A percentile compares a stretch with the other conserved stretches of the same genome.
phyloP scores from a whole-genome alignment of 2,797 vertebrate genomes.

The Parauchenoglanis ngamensis region DNA sequence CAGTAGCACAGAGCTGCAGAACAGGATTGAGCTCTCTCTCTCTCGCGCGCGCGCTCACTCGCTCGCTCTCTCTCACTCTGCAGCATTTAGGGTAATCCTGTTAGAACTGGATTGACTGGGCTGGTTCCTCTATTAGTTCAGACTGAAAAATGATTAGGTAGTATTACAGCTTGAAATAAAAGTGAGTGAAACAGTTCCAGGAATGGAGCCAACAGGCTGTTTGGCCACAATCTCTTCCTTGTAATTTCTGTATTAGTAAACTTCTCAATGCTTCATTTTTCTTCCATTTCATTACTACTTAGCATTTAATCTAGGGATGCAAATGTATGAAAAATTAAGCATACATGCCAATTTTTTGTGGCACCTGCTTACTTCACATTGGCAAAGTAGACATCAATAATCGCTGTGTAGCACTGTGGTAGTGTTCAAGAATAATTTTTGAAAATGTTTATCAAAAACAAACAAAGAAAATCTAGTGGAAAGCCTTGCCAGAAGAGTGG shows the following conservation, averaged over 20 bases:
- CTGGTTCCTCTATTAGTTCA: neutral
- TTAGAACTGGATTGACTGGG: conserved; percentile 47
- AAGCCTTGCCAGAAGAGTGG: neutral
- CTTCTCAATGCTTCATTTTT: neutral
- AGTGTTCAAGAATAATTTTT: neutral
- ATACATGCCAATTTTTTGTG: neutral
- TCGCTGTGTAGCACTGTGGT: neutral
- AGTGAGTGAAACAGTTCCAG: neutral
- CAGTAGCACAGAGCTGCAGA: conserved; percentile 49
- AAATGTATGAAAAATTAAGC: neutral
- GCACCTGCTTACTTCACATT: neutral
- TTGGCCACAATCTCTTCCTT: neutral
- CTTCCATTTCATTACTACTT: neutral
- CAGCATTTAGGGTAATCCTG: conserved; percentile 69
- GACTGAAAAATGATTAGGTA: neutral
- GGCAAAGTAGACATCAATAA: neutral
- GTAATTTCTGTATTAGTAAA: neutral
- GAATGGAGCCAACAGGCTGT: neutral
- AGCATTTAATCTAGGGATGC: neutral
- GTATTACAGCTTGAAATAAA: neutral
- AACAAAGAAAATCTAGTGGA: neutral
- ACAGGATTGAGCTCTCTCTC: conserved; percentile 59
- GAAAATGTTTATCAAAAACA: neutral
- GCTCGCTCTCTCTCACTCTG: conserved; percentile 45
- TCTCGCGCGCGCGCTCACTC: neutral